Evolutionary conservation across 1,140 invertebrate genomes (phyloP), one percentile per base, ranked within the genome.

Genomic region (Drosophila serrata): DNA sequence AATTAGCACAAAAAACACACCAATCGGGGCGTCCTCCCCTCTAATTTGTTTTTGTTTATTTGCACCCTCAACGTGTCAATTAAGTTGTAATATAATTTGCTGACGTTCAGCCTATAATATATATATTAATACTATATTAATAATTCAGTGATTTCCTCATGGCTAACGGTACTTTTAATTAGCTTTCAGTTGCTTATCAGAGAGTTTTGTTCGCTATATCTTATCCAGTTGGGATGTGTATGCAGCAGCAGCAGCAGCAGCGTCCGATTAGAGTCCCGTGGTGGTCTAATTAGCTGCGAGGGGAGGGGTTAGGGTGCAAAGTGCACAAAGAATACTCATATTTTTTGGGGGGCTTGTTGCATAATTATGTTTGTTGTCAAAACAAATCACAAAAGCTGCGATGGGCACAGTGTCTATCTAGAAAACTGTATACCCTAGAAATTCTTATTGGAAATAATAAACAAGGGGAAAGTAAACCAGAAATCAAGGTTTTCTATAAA

Each of bases 201-300:
- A 53, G 49, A 53, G 31, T 22, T 35, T 11, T 0, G 11, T 3
- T 22, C 0, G 17, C 29, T 53, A 22, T 70, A 72, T 72, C 68
- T 72, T 72, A 72, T 72, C 68, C 35, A 70, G 33, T 70, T 45
- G 37, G 64, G 63, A 45, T 70, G 62, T 65, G 6, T 37, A 39
- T 24, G 19, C 35, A 42, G 6, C 43, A 46, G 24, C 24, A 24
- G 24, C 24, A 24, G 24, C 24, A 24, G 24, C 24, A 24, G 37
- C 56, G 9, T n/a, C 37, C 12, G 46, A 68, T 51, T 51, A 15
- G 49, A 6, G 4, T n/a, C 29, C 43, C 15, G 4, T 15, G 49
- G 17, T 35, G 33, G 7, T 15, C 51, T 19, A 70, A 45, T 31
- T 37, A 35, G 33, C 9, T 9, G 17, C 8, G 42, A 42, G 63